Evolutionary conservation across 37 sponge, comb jelly and placozoan genomes (phyloP).

Genomic region (Ianthella basta): DNA sequence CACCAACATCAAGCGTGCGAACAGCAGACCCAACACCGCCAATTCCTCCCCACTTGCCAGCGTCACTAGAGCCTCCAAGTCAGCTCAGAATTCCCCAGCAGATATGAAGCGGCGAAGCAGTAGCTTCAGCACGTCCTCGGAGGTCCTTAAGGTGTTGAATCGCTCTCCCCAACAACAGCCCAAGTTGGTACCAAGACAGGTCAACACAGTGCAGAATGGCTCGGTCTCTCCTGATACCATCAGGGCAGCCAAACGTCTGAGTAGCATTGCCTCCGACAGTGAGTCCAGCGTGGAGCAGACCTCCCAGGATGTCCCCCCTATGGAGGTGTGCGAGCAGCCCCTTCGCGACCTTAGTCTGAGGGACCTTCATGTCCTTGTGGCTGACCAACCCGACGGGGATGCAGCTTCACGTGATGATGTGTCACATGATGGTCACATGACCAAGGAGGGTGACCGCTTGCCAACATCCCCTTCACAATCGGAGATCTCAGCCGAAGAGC

Average conservation of each 20-base stretch:
- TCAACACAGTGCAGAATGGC: neutral
- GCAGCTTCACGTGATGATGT: no score
- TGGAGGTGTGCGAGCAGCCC: no score
- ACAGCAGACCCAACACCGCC: neutral
- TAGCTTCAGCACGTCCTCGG: neutral
- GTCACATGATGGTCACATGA: no score
- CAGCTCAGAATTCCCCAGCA: neutral
- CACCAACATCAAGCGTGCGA: neutral
- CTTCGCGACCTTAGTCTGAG: no score
- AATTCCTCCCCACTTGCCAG: neutral
- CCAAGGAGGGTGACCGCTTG: no score
- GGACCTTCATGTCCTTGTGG: no score
- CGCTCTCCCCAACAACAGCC: neutral
- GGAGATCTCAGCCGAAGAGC: conserved; percentile 6
- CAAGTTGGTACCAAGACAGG: neutral
- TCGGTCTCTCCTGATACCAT: neutral
- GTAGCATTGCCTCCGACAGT: conserved; percentile 10
- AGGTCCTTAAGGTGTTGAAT: neutral
- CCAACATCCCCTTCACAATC: conserved; percentile 14
- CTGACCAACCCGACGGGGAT: no score
- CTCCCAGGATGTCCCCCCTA: no score
- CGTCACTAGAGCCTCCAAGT: neutral
- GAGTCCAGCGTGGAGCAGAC: neutral
- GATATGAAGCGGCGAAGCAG: neutral
- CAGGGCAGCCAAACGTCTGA: neutral